phyloP scores from a whole-genome alignment of 2,797 vertebrate species.

The Acipenser oxyrinchus region DNA sequence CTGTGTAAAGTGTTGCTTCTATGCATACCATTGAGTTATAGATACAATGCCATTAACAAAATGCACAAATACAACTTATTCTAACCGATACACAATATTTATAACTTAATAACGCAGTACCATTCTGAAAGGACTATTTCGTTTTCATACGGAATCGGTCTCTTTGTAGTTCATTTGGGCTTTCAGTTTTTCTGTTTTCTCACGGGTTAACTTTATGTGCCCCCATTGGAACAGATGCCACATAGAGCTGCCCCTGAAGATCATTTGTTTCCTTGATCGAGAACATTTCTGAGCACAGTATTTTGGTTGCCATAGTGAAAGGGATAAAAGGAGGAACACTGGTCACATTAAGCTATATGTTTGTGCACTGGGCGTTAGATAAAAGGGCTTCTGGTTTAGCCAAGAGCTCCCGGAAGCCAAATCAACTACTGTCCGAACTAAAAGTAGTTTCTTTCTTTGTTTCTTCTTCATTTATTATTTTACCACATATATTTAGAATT shows the following conservation, averaged over 20 bases:
- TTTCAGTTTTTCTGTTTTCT: constrained; percentile 60
- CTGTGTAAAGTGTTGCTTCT: too few relatives aligned
- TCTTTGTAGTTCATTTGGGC: constrained; percentile 19
- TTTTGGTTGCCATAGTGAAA: constrained; percentile 96
- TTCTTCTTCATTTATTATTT: constrained; percentile 34
- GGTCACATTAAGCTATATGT: constrained; percentile 99
- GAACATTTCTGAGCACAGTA: constrained; percentile 89
- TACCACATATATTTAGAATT: constrained; percentile 24
- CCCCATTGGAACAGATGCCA: constrained; percentile 74
- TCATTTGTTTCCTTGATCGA: constrained; percentile 88
- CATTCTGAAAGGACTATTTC: background rate
- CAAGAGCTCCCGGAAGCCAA: constrained; percentile 53
- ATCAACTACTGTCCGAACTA: constrained; percentile 40
- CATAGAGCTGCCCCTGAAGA: constrained; percentile 71
- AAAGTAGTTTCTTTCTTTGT: constrained; percentile 37
- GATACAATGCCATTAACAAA: too few relatives aligned
- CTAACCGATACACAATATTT: too few relatives aligned
- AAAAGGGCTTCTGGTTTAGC: constrained; percentile 77
- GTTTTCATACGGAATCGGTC: background rate
- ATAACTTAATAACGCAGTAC: too few relatives aligned
- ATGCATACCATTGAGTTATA: too few relatives aligned
- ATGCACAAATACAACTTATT: too few relatives aligned
- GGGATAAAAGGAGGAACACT: constrained; percentile 92
- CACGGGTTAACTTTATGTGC: constrained; percentile 76
- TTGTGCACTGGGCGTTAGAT: constrained; percentile 98